Evolutionary conservation across 2,113 vertebrate species (phyloP), one percentile per base, ranked within the genome.

Genomic region (Tupaia tana): DNA sequence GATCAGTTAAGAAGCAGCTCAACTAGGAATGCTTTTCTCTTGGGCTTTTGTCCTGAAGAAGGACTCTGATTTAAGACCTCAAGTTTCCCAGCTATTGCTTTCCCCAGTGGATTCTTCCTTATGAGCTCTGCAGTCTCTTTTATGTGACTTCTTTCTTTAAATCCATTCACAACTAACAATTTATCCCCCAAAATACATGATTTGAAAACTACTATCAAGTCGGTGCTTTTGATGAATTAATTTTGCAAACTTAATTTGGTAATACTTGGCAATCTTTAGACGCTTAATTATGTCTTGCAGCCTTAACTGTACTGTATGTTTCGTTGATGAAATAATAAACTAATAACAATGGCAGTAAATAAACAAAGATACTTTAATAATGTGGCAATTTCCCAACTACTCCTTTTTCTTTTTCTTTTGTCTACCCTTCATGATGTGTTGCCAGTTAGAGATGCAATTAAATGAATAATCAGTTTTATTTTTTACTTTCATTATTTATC

Each of bases 361-460:
- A 77, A 84, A 91, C 92, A 97, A 95, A 97, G 95, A 91, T 96
- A 70, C 70, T 98, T 97, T 87, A 92, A 89, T 97, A 94, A 96
- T 59, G 64, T 34, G 31, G 70, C 80, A 96, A 29, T 95, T 90
- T 67, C 61, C 52, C 8, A 25, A 2, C 14, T 1, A 24, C 3
- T 4, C 12, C 9, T 6, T 22, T 86, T 83, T 90, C 75, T 77
- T 77, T 80, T n/a, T n/a, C n/a, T n/a, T n/a, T n/a, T n/a, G 80
- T 93, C 73, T 94, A 67, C 34, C n/a, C 82, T 97, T 97, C 0
- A 0, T 20, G 10, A 2, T 84, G 74, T 63, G 2, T 90, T 97
- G 73, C 90, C 77, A 88, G 52, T 94, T 0, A 0, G 73, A 83
- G 9, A 85, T 95, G 77, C 95, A 97, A 95, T 96, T 88, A 93